A percentile compares a stretch with the other conserved stretches of the same genome.
These are phyloP conservation scores for Cremastobaeus sp. DNA, from an alignment of 2,888 invertebrate genomes.

Conservation along the genomic window DNA sequence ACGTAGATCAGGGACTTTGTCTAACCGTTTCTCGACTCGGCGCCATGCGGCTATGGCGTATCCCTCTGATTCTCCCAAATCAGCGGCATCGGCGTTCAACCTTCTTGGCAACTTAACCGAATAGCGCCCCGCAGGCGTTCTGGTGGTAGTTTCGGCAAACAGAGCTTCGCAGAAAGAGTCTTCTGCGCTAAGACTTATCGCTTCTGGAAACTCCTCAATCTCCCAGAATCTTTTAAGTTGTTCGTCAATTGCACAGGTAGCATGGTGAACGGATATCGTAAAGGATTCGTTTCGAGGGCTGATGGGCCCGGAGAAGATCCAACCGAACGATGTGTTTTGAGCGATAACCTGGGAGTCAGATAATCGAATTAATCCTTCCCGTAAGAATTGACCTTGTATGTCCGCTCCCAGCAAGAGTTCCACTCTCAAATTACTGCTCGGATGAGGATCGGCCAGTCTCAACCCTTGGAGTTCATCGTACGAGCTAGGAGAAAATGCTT, in stretches of 20 bases:
- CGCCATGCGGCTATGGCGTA: not conserved
- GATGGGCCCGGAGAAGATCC: not conserved
- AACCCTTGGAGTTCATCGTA: not conserved
- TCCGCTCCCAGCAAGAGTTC: no score
- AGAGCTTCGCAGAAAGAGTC: not conserved
- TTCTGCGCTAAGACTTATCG: not conserved
- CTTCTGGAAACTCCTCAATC: not conserved
- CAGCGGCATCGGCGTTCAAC: not conserved
- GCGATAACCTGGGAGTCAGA: not conserved
- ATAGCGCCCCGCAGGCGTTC: not conserved
- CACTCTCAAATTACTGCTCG: no score
- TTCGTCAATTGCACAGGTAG: not conserved
- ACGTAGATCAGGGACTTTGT: not conserved
- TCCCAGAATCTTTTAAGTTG: not conserved
- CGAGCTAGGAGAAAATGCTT: not conserved
- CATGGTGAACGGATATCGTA: not conserved
- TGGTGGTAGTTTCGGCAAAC: not conserved
- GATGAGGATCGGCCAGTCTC: not conserved
- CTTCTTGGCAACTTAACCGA: not conserved
- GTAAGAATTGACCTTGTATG: no score
- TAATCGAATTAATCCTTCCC: not conserved
- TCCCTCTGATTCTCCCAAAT: not conserved
- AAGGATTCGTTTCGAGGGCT: not conserved
- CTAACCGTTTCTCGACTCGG: not conserved
- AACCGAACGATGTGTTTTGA: not conserved